A percentile compares a stretch with the other conserved stretches of the same genome.
Conservation (phyloP, 1,140 invertebrate species). For the Aphis craccivora region DNA sequence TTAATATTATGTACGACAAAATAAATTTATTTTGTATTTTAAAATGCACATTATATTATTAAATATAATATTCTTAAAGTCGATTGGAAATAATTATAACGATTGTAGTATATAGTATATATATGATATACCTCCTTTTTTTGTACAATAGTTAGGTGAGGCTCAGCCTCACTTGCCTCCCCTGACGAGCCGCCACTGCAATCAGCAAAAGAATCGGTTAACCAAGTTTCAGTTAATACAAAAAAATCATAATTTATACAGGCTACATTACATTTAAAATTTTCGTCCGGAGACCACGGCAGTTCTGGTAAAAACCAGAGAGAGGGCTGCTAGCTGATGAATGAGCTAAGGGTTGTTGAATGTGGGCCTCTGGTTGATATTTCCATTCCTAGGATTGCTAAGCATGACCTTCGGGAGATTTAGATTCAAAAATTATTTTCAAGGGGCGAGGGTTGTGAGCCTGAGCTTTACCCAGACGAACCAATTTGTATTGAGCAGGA, state of each 20-base stretch:
- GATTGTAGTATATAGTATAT: too few species aligned
- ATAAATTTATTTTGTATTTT: too few species aligned
- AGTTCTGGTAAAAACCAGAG: neutral
- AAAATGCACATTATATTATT: too few species aligned
- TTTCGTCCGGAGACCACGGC: conserved; percentile 17
- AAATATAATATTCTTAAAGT: too few species aligned
- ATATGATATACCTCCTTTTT: too few species aligned
- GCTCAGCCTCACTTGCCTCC: too few species aligned
- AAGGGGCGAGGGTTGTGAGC: neutral
- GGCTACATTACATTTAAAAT: conserved; percentile 14
- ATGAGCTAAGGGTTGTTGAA: neutral
- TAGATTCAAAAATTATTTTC: conserved; percentile 10
- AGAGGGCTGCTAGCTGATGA: too few species aligned
- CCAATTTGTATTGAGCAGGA: neutral
- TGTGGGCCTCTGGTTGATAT: neutral
- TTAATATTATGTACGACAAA: too few species aligned
- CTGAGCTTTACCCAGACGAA: neutral
- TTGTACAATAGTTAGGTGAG: too few species aligned
- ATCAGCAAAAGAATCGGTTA: neutral
- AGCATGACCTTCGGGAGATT: neutral
- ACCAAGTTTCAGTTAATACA: conserved; percentile 34
- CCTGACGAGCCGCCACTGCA: too few species aligned
- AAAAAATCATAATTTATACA: conserved; percentile 11
- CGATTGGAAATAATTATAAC: too few species aligned
- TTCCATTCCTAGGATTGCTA: neutral